These are phyloP conservation scores for Cuculus canorus DNA, from an alignment of 2,797 vertebrate genomes.

Conservation along the genomic window DNA sequence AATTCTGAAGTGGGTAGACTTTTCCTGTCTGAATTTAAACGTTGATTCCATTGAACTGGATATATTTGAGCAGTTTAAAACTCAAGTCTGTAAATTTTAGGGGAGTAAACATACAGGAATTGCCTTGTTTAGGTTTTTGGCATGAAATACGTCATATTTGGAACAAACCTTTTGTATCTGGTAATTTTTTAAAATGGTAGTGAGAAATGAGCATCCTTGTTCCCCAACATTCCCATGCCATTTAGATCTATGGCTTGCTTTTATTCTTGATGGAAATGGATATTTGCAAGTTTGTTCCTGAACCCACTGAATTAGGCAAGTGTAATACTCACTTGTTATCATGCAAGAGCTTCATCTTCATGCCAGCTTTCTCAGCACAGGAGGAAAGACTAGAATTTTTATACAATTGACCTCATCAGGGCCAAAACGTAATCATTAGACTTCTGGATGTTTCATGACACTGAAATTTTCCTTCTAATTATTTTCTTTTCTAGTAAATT, in stretches of 20 bases:
- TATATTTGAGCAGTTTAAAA: neutral
- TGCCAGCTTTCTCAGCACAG: accelerated
- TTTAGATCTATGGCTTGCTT: neutral
- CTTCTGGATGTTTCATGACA: neutral
- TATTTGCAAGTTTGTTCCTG: neutral
- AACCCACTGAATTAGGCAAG: neutral
- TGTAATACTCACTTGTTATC: accelerated
- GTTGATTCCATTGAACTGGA: neutral
- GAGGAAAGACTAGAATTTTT: neutral
- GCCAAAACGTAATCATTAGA: neutral
- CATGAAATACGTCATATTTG: neutral
- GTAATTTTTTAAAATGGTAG: neutral
- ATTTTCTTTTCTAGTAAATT: neutral
- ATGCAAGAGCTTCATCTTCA: neutral
- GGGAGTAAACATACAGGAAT: neutral
- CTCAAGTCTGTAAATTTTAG: neutral
- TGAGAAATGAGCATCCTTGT: neutral
- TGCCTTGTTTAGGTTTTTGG: neutral
- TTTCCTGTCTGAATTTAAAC: neutral
- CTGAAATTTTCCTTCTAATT: neutral
- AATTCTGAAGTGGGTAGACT: neutral
- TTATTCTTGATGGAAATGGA: neutral
- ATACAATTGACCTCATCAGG: neutral
- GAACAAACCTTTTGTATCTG: neutral
- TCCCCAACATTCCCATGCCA: neutral